These are phyloP conservation scores for Silurus glanis DNA, from an alignment of 2,113 vertebrate species.

Conservation along the genomic window DNA sequence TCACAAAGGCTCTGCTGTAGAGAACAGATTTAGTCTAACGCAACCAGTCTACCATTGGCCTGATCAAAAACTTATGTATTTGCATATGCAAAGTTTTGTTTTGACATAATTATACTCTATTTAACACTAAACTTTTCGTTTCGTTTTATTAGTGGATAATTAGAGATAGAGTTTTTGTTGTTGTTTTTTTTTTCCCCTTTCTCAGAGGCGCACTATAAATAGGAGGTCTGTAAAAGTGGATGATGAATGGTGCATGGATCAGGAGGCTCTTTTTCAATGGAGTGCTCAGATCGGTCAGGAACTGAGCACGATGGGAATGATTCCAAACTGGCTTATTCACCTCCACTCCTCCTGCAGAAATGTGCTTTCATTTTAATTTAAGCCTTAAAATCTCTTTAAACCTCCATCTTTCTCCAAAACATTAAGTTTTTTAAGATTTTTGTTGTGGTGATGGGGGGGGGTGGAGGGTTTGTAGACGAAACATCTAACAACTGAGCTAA, in stretches of 20 bases:
- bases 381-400: conserved; percentile 15
- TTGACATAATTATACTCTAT: conserved; percentile 11
- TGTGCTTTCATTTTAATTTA: conserved; percentile 31
- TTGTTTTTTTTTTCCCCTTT: neutral
- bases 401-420: conserved; percentile 14
- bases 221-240: conserved; percentile 46
- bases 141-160: conserved; percentile 40
- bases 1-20: neutral
- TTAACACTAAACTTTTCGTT: conserved; percentile 33
- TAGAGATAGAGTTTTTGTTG: neutral
- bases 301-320: conserved; percentile 18
- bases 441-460: neutral
- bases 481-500: conserved; percentile 19
- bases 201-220: conserved; percentile 45
- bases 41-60: neutral
- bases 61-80: neutral
- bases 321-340: conserved; percentile 43
- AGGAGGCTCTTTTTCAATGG: conserved; percentile 35
- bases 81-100: conserved; percentile 25
- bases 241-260: conserved; percentile 42
- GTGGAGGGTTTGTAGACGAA: neutral
- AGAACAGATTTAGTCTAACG: neutral
- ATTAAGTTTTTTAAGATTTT: conserved; percentile 27
- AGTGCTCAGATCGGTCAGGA: conserved; percentile 3
- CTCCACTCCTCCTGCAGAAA: conserved; percentile 30